Evolutionary conservation across 2,797 vertebrate genomes (phyloP), one percentile per base, ranked within the genome.

Genomic region (Lateolabrax maculatus): DNA sequence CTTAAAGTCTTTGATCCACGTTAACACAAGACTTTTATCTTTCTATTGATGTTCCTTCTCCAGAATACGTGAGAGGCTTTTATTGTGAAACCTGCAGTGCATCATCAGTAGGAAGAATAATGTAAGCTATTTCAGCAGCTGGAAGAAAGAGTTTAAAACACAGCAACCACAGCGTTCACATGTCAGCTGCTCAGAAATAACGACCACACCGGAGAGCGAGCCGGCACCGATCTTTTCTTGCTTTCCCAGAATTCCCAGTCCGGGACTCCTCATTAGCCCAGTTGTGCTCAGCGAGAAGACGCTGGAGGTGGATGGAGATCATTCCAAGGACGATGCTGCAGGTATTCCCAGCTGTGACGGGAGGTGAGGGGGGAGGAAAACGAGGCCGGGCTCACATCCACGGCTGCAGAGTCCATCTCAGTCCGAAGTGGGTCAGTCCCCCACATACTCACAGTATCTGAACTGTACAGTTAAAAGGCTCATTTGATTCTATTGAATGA

Each of bases 211-310:
- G 9, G 65, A 67, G 16, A 29, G 25, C 6, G 15, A 58, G 9
- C 31, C n/a, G n/a, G n/a, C n/a, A n/a, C n/a, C n/a, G n/a, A n/a
- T n/a, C n/a, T n/a, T n/a, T n/a, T n/a, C 48, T 41, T 19, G 66
- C 7, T 9, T 48, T 62, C 79, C 67, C 70, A 62, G 56, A 48
- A 52, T 44, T 66, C 69, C 81, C 65, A 34, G 34, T 3, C 2
- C 0, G 48, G 66, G 77, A 74, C 29, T 3, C 43, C n/a, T 84
- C 84, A 53, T 83, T 81, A 63, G 41, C 80, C 82, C 77, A 81
- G 77, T 79, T 85, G 36, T 81, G 80, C n/a, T 44, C 12, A 0
- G 46, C 10, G 12, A 7, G 49, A 25, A 39, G 49, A 44, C 1
- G 13, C 1, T 2, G 70, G 49, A 65, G 71, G 46, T 3, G 66